Evolutionary conservation across 2,113 vertebrate species (phyloP).

Genomic region (Rhynchomys soricoides): DNA sequence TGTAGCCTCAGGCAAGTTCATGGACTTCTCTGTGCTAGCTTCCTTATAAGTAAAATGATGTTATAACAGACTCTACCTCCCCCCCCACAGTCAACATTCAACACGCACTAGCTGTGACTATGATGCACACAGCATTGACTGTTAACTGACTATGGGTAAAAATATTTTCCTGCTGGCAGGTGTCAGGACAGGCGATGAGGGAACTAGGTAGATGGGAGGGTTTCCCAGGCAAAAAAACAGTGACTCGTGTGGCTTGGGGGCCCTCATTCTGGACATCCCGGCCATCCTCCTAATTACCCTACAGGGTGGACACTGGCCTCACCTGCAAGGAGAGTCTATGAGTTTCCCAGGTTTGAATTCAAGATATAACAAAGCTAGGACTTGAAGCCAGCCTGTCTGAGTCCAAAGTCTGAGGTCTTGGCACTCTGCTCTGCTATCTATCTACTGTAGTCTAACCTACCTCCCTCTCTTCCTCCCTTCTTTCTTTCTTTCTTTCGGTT

Average conservation of each 20-base stretch:
- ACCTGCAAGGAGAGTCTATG: not conserved
- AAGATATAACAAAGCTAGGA: not conserved
- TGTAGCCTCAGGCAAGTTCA: not conserved
- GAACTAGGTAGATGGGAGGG: not conserved
- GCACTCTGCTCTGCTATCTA: not conserved
- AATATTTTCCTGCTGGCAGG: not conserved
- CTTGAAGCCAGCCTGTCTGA: not conserved
- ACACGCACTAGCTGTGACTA: not conserved
- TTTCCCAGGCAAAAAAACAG: constrained; percentile 4
- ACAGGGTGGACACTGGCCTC: not conserved
- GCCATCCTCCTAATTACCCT: not conserved
- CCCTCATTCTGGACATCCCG: not conserved
- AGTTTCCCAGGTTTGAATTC: not conserved
- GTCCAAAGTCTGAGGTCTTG: not conserved
- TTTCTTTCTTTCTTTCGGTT: too few relatives aligned
- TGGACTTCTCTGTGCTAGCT: not conserved
- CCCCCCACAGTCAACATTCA: not conserved
- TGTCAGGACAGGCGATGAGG: not conserved
- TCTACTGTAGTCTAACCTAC: not conserved
- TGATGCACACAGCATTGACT: not conserved
- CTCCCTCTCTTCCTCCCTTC: not conserved
- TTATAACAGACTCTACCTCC: not conserved
- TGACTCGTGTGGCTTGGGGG: not conserved
- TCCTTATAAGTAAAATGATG: not conserved
- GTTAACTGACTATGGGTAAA: not conserved